Percentiles rank a stretch among this genome's conserved stretches.
phyloP scores from a whole-genome alignment of 1,140 invertebrate genomes.

The Caerostris darwini region DNA sequence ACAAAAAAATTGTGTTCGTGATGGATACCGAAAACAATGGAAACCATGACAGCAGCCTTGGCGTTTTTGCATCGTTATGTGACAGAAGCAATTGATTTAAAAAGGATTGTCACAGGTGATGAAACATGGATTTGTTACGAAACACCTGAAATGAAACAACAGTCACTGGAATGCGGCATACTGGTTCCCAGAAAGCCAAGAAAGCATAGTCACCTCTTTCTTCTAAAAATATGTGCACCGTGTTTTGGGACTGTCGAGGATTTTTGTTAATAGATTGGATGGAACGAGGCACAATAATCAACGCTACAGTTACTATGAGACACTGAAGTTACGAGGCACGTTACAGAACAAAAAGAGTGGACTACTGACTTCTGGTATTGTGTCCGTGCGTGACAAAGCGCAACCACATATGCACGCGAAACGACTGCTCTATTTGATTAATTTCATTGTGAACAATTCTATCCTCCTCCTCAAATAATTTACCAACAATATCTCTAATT shows the following conservation, averaged over 20 bases:
- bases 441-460: background rate
- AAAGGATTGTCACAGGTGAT: background rate
- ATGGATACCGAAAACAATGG: too few relatives aligned
- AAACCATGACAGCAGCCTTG: too few relatives aligned
- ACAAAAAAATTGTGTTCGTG: too few relatives aligned
- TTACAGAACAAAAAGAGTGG: too few relatives aligned
- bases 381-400: too few relatives aligned
- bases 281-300: background rate
- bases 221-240: background rate
- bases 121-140: background rate
- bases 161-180: background rate
- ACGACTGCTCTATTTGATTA: too few relatives aligned
- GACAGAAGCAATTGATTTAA: background rate
- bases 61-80: too few relatives aligned
- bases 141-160: background rate
- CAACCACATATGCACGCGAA: too few relatives aligned
- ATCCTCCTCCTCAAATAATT: too few relatives aligned
- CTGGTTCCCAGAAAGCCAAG: background rate
- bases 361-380: too few relatives aligned
- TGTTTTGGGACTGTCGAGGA: background rate
- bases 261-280: background rate
- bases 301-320: background rate
- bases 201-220: background rate
- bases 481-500: too few relatives aligned
- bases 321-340: background rate